A percentile compares a stretch with the other conserved stretches of the same genome.
phyloP scores from a whole-genome alignment of 2,113 vertebrate genomes.

The Anser brachyrhynchus region DNA sequence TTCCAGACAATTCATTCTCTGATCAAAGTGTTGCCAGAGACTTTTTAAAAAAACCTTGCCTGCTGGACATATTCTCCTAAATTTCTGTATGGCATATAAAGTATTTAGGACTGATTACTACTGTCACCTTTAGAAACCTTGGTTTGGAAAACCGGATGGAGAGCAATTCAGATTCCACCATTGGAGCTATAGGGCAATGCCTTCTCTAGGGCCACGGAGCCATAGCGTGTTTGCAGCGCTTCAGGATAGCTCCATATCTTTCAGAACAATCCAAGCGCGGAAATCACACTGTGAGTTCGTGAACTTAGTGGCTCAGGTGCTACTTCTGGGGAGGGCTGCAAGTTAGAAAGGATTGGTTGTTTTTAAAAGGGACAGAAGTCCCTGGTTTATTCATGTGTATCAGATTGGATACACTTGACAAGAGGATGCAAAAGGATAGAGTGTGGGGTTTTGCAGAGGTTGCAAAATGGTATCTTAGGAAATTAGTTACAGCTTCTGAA shows the following conservation, averaged over 20 bases:
- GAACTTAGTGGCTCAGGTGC: neutral
- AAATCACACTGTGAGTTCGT: neutral
- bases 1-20: slow-evolving; percentile 53
- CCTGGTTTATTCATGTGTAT: neutral
- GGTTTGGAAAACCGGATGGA: neutral
- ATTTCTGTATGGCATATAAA: slow-evolving; percentile 15
- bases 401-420: neutral
- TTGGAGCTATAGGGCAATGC: neutral
- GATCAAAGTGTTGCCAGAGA: slow-evolving; percentile 62
- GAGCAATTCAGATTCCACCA: neutral
- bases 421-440: neutral
- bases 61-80: slow-evolving; percentile 10
- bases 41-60: neutral
- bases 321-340: neutral
- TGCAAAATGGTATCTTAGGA: neutral
- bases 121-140: neutral
- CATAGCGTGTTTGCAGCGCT: neutral
- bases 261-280: neutral
- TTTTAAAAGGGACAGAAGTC: neutral
- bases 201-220: neutral
- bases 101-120: slow-evolving; percentile 32
- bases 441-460: neutral
- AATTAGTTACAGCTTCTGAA: neutral
- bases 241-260: neutral
- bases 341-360: fast-evolving